These are phyloP conservation scores for Oscheius sp. DNA, from an alignment of 2,888 invertebrate species.

Conservation along the genomic window DNA sequence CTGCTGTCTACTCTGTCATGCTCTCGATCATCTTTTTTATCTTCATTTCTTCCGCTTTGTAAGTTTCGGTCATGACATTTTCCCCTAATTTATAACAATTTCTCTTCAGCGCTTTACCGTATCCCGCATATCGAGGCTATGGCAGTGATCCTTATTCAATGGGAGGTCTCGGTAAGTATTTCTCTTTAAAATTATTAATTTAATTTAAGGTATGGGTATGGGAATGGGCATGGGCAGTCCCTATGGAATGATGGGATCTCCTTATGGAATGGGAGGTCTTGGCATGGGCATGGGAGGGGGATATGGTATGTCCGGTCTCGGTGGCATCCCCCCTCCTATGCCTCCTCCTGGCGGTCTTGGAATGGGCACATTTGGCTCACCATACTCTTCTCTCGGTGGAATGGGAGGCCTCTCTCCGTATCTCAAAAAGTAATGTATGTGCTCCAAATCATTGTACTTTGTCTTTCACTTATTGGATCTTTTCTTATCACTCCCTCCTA, in stretches of 20 bases:
- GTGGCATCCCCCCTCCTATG: constrained; percentile 27
- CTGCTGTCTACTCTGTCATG: constrained; percentile 11
- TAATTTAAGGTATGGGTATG: neutral
- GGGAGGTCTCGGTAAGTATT: constrained; percentile 14
- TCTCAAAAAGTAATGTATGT: constrained; percentile 10
- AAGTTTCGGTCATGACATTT: neutral
- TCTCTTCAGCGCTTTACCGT: constrained; percentile 5
- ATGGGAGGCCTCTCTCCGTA: constrained; percentile 16
- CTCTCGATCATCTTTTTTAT: constrained; percentile 15
- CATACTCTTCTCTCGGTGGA: constrained; percentile 12
- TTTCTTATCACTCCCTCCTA: neutral
- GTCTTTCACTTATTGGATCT: constrained; percentile 30
- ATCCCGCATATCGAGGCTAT: neutral
- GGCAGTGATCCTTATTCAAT: constrained; percentile 27
- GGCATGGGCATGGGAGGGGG: constrained; percentile 23
- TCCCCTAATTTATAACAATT: neutral
- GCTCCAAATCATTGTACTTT: neutral
- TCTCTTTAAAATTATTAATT: neutral
- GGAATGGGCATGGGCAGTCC: constrained; percentile 19
- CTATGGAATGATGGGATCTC: constrained; percentile 24
- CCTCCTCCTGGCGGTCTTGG: constrained; percentile 26
- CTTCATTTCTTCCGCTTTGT: constrained; percentile 7
- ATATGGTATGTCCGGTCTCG: constrained; percentile 25
- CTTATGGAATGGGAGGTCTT: constrained; percentile 20
- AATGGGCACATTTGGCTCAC: constrained; percentile 28